phyloP scores from a whole-genome alignment of 1,140 invertebrate species.

The Potamilus streckersoni region DNA sequence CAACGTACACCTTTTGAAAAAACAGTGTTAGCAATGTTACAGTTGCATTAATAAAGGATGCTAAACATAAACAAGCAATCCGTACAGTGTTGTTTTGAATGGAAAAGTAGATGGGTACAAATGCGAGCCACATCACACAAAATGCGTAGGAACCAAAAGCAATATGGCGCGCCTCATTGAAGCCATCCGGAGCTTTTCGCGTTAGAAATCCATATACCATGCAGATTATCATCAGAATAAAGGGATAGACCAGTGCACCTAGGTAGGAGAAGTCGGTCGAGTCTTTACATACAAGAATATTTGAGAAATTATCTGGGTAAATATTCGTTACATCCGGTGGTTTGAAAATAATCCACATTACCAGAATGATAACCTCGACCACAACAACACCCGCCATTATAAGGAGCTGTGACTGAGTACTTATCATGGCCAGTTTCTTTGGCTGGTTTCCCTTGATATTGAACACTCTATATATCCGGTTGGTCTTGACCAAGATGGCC shows the following conservation, averaged over 20 bases:
- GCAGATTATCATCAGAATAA: conserved; percentile 77
- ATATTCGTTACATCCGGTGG: conserved; percentile 72
- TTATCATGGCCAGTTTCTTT: conserved; percentile 88
- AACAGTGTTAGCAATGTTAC: conserved; percentile 80
- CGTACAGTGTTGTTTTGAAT: conserved; percentile 76
- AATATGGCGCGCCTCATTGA: conserved; percentile 92
- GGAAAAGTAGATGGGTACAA: conserved; percentile 78
- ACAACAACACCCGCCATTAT: conserved; percentile 83
- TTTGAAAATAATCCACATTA: conserved; percentile 74
- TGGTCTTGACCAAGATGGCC: conserved; percentile 81
- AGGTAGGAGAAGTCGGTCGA: conserved; percentile 77
- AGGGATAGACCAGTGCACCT: conserved; percentile 79
- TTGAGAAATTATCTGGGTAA: conserved; percentile 64
- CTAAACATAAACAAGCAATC: conserved; percentile 75
- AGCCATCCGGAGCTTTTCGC: conserved; percentile 91
- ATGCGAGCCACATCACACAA: conserved; percentile 79
- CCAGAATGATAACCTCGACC: conserved; percentile 39
- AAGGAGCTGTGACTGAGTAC: conserved; percentile 88
- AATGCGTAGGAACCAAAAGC: conserved; percentile 95
- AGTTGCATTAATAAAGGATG: conserved; percentile 79
- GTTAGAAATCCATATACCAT: conserved; percentile 81
- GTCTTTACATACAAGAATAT: conserved; percentile 72
- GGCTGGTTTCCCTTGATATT: conserved; percentile 82
- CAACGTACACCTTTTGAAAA: conserved; percentile 80
- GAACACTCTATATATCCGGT: conserved; percentile 79